Conservation (phyloP, 2,113 vertebrate species). For the Numenius arquata region DNA sequence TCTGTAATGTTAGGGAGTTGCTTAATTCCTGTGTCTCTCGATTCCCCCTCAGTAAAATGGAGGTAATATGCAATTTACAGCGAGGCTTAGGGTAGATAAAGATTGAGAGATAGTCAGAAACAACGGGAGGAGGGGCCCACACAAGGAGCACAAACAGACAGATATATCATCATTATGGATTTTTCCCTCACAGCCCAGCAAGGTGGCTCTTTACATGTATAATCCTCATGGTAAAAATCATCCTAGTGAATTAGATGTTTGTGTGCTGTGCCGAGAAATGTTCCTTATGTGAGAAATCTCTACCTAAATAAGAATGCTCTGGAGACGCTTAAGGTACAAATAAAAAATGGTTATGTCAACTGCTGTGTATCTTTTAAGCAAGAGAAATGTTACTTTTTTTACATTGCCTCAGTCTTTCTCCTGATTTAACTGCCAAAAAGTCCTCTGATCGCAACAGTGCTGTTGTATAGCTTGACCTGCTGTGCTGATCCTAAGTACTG, state of each 20-base stretch:
- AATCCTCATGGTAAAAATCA: conserved; percentile 57
- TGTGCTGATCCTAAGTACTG: conserved; percentile 28
- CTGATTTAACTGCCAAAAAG: conserved; percentile 53
- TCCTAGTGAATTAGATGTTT: conserved; percentile 62
- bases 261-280: conserved; percentile 47
- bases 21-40: not conserved
- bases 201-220: conserved; percentile 60
- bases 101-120: not conserved
- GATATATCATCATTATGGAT: conserved; percentile 48
- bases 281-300: conserved; percentile 59
- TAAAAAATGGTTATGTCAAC: conserved; percentile 72
- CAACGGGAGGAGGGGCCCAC: not conserved
- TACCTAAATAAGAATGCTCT: conserved; percentile 65
- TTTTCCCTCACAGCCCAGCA: conserved; percentile 13
- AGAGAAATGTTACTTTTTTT: conserved; percentile 52
- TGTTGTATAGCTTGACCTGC: conserved; percentile 49
- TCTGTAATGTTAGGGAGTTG: not conserved
- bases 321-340: conserved; percentile 62
- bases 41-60: not conserved
- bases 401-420: conserved; percentile 34
- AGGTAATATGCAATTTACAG: not conserved
- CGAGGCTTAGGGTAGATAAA: not conserved
- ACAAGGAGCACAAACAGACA: not conserved
- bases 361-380: conserved; percentile 60
- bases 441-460: conserved; percentile 49